Evolutionary conservation across 1,140 invertebrate genomes (phyloP), one percentile per base, ranked within the genome.

Genomic region (Zaprionus africanus): DNA sequence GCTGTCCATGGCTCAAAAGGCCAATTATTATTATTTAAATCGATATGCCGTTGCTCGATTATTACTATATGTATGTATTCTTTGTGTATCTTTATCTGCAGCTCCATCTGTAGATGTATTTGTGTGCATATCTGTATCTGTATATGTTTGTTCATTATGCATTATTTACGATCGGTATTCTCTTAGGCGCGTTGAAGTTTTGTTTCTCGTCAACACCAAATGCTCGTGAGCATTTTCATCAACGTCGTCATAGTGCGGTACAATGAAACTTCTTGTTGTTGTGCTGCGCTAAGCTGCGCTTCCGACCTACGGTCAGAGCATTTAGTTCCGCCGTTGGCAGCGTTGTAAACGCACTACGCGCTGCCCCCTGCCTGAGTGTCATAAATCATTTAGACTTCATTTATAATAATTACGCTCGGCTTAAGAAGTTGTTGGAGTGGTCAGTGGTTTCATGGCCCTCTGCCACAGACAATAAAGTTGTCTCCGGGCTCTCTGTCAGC

Each of bases 1-100:
- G 38, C 6, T 17, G 85, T 88, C 82, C 85, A 73, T 90, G 85
- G 85, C 85, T 76, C 54, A 77, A 79, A 88, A 88, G 81, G 85
- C 85, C 85, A 88, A 88, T 88, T 85, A 90, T 90, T 90, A 90
- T 90, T 88, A 90, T 90, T 90, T 90, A 90, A 90, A 90, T 90
- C 85, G 85, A 84, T 84, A 65, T 68, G 65, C 71, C 70, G 65
- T 65, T 74, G 63, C 77, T 81, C 51, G 41, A 73, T 59, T 59
- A 63, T 74, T 67, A 56, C 70, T 63, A 22, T 72, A 79, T 82
- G 22, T 61, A 65, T 26, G 38, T 58, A 65, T 73, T 73, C 43
- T 70, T 60, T 60, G 22, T 72, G 19, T 77, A 63, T 83, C 56
- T 85, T 68, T 82, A 59, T 81, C 60, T 67, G 60, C 66, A 56